These are phyloP conservation scores for Nemotelus pantherinus DNA, from an alignment of 2,888 invertebrate species.

Conservation along the genomic window DNA sequence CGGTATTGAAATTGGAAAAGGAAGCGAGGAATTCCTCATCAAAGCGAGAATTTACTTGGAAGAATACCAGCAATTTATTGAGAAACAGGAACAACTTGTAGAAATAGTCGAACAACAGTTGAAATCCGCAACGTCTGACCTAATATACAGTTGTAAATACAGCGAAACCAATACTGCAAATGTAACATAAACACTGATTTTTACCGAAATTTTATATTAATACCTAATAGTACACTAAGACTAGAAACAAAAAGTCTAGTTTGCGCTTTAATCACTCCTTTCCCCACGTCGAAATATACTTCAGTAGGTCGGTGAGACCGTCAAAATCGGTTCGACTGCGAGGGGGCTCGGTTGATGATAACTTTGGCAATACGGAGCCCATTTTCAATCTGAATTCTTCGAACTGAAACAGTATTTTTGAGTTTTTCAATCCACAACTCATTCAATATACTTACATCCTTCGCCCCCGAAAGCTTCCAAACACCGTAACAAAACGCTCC, in stretches of 20 bases:
- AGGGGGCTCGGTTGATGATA: conserved; percentile 82
- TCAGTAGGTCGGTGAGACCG: conserved; percentile 83
- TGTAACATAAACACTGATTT: too few species aligned
- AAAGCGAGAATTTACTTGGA: conserved; percentile 54
- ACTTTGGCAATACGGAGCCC: conserved; percentile 78
- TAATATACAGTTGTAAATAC: conserved; percentile 49
- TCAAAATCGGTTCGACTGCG: conserved; percentile 87
- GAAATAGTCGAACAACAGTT: conserved; percentile 51
- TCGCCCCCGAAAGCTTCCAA: conserved; percentile 90
- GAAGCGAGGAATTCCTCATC: conserved; percentile 55
- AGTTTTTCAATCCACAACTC: background rate
- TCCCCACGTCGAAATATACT: conserved; percentile 72
- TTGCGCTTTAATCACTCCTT: conserved; percentile 52
- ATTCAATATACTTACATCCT: conserved; percentile 71
- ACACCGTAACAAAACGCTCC: conserved; percentile 81
- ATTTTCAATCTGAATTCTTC: conserved; percentile 84
- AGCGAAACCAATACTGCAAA: conserved; percentile 14
- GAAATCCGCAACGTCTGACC: conserved; percentile 44
- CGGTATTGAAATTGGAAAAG: conserved; percentile 55
- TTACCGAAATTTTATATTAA: background rate
- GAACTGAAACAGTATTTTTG: conserved; percentile 67
- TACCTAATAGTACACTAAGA: conserved; percentile 15
- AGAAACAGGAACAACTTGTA: conserved; percentile 53
- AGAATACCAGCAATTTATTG: conserved; percentile 53
- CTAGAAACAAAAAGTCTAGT: background rate